Evolutionary conservation across 2,797 vertebrate species (phyloP).

Genomic region (Gymnoscopelus braueri): DNA sequence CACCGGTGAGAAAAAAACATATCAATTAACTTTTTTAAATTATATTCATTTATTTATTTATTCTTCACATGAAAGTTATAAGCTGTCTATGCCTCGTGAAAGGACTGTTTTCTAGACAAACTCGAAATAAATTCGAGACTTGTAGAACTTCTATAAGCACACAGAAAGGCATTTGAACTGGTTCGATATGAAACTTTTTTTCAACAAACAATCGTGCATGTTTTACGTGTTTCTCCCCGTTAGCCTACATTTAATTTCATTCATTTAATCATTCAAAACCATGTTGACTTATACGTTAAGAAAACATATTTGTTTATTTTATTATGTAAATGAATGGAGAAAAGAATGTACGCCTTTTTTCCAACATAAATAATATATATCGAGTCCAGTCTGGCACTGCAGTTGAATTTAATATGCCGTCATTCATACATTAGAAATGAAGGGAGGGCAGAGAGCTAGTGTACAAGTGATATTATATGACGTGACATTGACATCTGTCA

Average conservation of each 20-base stretch:
- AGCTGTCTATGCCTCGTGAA: no score
- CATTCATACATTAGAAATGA: conserved; percentile 73
- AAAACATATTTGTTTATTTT: background rate
- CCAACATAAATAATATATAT: conserved; percentile 75
- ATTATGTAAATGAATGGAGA: background rate
- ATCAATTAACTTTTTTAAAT: no score
- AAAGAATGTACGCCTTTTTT: no score
- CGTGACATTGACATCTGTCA: conserved; percentile 46
- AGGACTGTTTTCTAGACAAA: background rate
- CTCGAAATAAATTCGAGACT: conserved; percentile 28
- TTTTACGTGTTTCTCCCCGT: no score
- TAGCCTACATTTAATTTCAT: no score
- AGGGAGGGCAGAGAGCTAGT: conserved; percentile 39
- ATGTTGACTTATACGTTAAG: no score
- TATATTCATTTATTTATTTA: background rate
- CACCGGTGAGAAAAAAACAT: no score
- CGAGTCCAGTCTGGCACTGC: conserved; percentile 62
- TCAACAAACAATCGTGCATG: no score
- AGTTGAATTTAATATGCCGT: conserved; percentile 61
- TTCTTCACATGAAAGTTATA: no score
- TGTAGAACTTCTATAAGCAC: background rate
- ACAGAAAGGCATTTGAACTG: no score
- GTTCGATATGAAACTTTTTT: no score
- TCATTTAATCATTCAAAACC: no score
- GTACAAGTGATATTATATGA: conserved; percentile 62